Base-by-base conservation (phyloP, 1,140 invertebrate species). In the Drusus annulatus region DNA sequence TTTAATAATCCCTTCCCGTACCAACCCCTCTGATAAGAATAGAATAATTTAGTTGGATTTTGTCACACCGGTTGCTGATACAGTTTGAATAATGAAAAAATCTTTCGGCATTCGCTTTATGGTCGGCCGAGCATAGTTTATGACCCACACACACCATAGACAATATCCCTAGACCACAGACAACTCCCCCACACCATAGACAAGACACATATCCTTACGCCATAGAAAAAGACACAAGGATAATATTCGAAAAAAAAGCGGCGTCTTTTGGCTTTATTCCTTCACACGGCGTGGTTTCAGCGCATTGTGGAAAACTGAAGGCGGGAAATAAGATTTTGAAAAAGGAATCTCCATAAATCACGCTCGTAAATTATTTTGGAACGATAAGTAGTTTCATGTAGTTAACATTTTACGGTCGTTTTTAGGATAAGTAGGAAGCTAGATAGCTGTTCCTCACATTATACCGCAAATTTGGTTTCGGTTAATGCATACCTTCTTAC, bases 241-340 rank as follows among this genome's bases (percentile, higher is more conserved):
- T 45, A 45, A 45, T 45, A 45, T 45, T 17, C 54, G 19, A 6
- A 60, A 19, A 8, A 60, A 15, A 23, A 17, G 17, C 56, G 56
- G 56, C 56, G 21, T 23, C 17, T 60, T 60, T 60, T 21, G 56
- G 54, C 17, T 60, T 60, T 60, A 28, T 28, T n/a, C 28, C 21
- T 28, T 28, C 16, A 65, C 28, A 13, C 62, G 21, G 21, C 62
- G 5, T 45, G 10, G 16, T 65, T 65, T 28, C 62, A 3, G 23
- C 21, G 10, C 62, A 65, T 65, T 65, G 62, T 65, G 62, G n/a
- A 65, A 28, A 16, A 3, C 8, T 28, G 8, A 28, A 65, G 62
- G 62, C 62, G 62, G 25, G 21, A 28, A 65, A 65, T 65, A 65
- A 15, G 28, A 65, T 28, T 65, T 65, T 65, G 62, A 65, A 65